A percentile compares a stretch with the other conserved stretches of the same genome.
Evolutionary conservation across 1,140 invertebrate species (phyloP).

Genomic region (Acyrthosiphon pisum): DNA sequence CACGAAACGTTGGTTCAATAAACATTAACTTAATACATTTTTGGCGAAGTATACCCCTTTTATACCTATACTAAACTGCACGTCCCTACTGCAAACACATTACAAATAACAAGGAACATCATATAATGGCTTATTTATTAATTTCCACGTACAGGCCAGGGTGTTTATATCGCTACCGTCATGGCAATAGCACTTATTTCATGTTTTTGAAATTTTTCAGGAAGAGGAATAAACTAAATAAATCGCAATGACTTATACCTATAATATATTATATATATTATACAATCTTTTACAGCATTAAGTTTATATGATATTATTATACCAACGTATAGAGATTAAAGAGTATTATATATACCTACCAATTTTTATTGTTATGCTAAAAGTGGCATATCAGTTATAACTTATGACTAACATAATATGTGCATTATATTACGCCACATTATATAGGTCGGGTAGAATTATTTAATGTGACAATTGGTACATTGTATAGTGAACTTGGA

Average conservation of each 20-base stretch:
- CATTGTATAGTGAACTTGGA: background rate
- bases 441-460: background rate
- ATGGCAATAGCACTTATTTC: too few species aligned
- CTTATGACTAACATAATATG: background rate
- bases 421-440: background rate
- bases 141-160: background rate
- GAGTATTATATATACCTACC: background rate
- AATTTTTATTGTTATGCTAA: background rate
- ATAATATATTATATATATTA: too few species aligned
- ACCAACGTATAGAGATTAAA: too few species aligned
- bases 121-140: background rate
- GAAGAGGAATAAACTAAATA: too few species aligned
- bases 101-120: background rate
- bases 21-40: background rate
- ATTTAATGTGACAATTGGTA: background rate
- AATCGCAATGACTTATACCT: too few species aligned
- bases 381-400: background rate
- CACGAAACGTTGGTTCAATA: background rate
- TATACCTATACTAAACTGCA: background rate
- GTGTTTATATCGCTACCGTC: too few species aligned
- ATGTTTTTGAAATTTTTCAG: too few species aligned
- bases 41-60: background rate
- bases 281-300: too few species aligned
- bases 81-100: background rate
- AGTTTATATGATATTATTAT: too few species aligned